These are phyloP conservation scores for Pimpla rufipes DNA, from an alignment of 2,888 invertebrate genomes.

Conservation along the genomic window DNA sequence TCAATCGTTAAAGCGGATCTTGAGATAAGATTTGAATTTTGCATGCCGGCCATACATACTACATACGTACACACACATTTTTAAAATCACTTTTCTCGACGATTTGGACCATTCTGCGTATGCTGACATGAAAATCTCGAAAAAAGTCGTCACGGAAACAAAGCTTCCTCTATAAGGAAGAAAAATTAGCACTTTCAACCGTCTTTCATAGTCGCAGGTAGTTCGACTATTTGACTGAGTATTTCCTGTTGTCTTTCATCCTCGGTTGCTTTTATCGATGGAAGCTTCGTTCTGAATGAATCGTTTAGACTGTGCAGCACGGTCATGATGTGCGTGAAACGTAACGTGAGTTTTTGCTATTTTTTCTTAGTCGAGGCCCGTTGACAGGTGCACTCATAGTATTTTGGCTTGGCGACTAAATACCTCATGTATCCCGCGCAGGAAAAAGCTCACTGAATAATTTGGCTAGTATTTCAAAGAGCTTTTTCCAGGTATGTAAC, in stretches of 20 bases:
- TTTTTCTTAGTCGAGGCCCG: conserved; percentile 28
- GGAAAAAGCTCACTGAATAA: conserved; percentile 43
- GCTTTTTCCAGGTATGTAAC: conserved; percentile 24
- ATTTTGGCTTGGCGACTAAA: conserved; percentile 46
- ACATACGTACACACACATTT: too few species aligned
- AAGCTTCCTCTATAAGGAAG: too few species aligned
- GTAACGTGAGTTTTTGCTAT: conserved; percentile 26
- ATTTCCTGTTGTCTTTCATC: neutral
- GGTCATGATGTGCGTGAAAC: conserved; percentile 32
- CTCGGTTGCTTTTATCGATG: neutral
- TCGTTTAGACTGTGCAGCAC: conserved; percentile 11
- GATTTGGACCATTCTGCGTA: too few species aligned
- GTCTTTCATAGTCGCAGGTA: too few species aligned
- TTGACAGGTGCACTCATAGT: conserved; percentile 38
- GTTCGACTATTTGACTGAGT: neutral
- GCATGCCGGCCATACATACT: too few species aligned
- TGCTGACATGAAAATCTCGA: too few species aligned
- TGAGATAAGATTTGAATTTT: too few species aligned
- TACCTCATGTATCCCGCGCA: conserved; percentile 25
- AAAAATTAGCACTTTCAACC: too few species aligned
- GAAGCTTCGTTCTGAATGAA: conserved; percentile 17
- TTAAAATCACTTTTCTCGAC: too few species aligned
- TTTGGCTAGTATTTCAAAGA: conserved; percentile 56
- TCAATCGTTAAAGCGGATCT: too few species aligned
- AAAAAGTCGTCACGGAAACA: too few species aligned